Base-by-base conservation (phyloP, 2,888 invertebrate species). In the Congeria kusceri region DNA sequence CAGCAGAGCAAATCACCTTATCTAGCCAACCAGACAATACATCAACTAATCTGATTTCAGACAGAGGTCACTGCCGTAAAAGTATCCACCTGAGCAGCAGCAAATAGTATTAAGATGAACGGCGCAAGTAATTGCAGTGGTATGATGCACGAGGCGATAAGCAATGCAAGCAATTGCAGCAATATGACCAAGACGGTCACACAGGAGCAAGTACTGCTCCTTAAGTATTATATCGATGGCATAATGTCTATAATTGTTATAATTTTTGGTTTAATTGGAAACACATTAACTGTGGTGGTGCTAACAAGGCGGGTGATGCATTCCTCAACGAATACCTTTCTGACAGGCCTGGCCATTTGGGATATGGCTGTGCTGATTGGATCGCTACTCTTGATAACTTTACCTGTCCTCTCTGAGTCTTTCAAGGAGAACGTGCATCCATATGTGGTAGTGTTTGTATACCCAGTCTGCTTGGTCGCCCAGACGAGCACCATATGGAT, bases 401-500 rank as follows among this genome's bases (percentile, higher is more conserved):
- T 93, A 5, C 83, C 84, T 0, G 87, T 89, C 62, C 68, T 93
- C 5, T 88, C 88, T 0, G 53, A 66, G 15, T 69, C 58, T 11
- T 93, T 90, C 83, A 76, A 70, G 11, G 46, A 69, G 15, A 66
- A 82, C 7, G 85, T 88, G 0, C 87, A 87, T 63, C 90, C 93
- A 5, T 92, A 91, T 77, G 83, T 93, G 13, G 90, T 92, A 2
- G 90, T 90, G 13, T 92, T 90, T 79, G 80, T 91, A 4, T 93
- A 93, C 84, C 98, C 98, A 23, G 93, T 98, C 53, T 97, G 97
- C 9, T 95, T 97, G 93, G 96, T 96, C 27, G 96, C 97, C 69
- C 98, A 99, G 94, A 98, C 98, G 82, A 97, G 97, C 78, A 98
- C 98, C 66, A 97, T 98, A 71, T 99, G 98, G 94, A 95, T 99